Base-by-base conservation (phyloP, 2,888 invertebrate genomes). In the Cataglyphis cursor region DNA sequence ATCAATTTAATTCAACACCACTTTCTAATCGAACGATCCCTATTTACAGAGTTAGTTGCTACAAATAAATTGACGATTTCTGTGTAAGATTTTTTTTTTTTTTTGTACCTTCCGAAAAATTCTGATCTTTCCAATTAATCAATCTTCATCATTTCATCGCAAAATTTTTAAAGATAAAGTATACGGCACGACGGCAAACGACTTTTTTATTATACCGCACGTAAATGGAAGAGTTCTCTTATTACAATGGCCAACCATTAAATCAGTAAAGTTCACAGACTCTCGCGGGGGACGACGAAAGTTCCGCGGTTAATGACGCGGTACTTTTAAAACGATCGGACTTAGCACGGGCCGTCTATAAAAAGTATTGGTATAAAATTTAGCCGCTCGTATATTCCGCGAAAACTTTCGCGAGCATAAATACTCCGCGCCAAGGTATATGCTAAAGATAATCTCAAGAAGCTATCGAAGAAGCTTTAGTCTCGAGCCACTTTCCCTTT, bases 221-320 rank as follows among this genome's bases (percentile, higher is more conserved):
- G 41, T 70, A 59, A 70, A 68, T 59, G 78, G 81, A 81, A 44
- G 64, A 35, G 72, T 72, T 72, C 80, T 44, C 82, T 87, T 87
- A 87, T 88, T 85, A 82, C 82, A 80, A 57, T 68, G 68, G 78
- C 64, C 83, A 75, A 59, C 87, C 86, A 87, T 90, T 90, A 90
- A 90, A 90, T 90, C 89, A 85, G 81, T 73, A 51, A 88, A 88
- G 85, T 88, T 83, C 82, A 73, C 73, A 82, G 86, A 80, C 83
- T 86, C 84, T 65, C 86, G 62, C 38, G 15, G 61, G 76, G 81
- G 84, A 38, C 54, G 72, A 70, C 75, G 84, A 84, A 90, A 90
- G 87, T 90, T 90, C 62, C 62, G 57, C 82, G 78, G 85, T 90
- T 90, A 90, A 90, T 90, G 89, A 89, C 86, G 87, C 86, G 87